These are phyloP conservation scores for Nasonia longicornis DNA, from an alignment of 1,140 invertebrate species.

Conservation along the genomic window DNA sequence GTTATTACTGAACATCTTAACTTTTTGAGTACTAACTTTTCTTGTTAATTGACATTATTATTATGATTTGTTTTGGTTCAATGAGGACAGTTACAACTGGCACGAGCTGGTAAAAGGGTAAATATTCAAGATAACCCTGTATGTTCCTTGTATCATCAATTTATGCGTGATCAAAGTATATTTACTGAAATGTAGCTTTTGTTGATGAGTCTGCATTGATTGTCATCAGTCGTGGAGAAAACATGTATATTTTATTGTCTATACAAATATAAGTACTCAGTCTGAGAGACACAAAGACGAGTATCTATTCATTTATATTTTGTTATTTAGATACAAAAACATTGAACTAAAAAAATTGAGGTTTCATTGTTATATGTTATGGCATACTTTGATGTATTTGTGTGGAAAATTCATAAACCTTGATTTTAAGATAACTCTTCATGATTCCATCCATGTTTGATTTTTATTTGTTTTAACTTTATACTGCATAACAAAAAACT, in stretches of 20 bases:
- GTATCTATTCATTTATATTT: neutral
- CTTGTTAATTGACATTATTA: conserved; percentile 50
- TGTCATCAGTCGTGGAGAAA: conserved; percentile 38
- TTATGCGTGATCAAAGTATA: conserved; percentile 30
- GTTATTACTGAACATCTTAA: neutral
- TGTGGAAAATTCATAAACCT: neutral
- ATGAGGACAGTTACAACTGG: conserved; percentile 71
- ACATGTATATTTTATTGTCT: neutral
- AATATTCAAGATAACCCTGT: conserved; percentile 65
- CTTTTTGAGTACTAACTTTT: conserved; percentile 22
- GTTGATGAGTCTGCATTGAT: neutral
- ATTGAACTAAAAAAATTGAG: neutral
- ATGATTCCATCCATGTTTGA: conserved; percentile 32
- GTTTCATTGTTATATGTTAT: neutral
- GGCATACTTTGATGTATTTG: conserved; percentile 1
- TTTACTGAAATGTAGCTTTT: conserved; percentile 32
- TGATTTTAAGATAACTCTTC: neutral
- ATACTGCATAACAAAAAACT: neutral
- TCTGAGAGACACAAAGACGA: neutral
- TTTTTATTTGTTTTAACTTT: conserved; percentile 14
- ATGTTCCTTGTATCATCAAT: conserved; percentile 42
- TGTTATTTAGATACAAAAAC: neutral
- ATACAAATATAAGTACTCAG: neutral
- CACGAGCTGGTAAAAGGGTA: conserved; percentile 72
- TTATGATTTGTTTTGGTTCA: conserved; percentile 63